Evolutionary conservation across 2,797 vertebrate species (phyloP).

Genomic region (Macroramphosus scolopax): DNA sequence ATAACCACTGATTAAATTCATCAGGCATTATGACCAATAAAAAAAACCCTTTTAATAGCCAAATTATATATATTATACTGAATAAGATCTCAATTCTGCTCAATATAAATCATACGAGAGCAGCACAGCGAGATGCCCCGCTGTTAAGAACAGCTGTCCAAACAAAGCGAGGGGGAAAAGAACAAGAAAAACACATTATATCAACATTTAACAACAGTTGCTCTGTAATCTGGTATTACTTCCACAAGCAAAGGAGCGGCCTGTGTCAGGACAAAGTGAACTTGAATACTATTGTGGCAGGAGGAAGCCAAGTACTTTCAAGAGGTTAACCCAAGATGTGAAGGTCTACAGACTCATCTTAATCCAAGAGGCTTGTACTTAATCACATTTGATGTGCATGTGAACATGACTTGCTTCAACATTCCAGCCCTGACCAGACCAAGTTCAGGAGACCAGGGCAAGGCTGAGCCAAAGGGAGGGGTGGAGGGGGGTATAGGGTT

Average conservation of each 20-base stretch:
- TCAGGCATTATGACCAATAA: conserved; percentile 27
- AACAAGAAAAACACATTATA: conserved; percentile 82
- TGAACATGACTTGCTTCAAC: conserved; percentile 68
- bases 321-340: conserved; percentile 71
- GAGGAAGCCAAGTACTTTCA: conserved; percentile 69
- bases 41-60: conserved; percentile 31
- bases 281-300: conserved; percentile 74
- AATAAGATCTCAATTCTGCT: conserved; percentile 75
- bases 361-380: conserved; percentile 69
- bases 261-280: conserved; percentile 70
- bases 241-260: conserved; percentile 77
- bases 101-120: conserved; percentile 70
- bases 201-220: conserved; percentile 85
- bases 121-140: conserved; percentile 69
- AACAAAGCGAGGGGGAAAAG: conserved; percentile 70
- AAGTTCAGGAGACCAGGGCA: conserved; percentile 59
- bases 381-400: conserved; percentile 77
- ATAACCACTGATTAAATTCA: conserved; percentile 17
- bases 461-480: conserved; percentile 28
- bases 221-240: conserved; percentile 85
- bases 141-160: conserved; percentile 82
- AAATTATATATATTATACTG: conserved; percentile 68
- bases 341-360: conserved; percentile 69
- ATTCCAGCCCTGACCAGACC: conserved; percentile 59
- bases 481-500: too few relatives aligned